Conservation (phyloP, 2,113 vertebrate genomes). For the Antigone vipio region DNA sequence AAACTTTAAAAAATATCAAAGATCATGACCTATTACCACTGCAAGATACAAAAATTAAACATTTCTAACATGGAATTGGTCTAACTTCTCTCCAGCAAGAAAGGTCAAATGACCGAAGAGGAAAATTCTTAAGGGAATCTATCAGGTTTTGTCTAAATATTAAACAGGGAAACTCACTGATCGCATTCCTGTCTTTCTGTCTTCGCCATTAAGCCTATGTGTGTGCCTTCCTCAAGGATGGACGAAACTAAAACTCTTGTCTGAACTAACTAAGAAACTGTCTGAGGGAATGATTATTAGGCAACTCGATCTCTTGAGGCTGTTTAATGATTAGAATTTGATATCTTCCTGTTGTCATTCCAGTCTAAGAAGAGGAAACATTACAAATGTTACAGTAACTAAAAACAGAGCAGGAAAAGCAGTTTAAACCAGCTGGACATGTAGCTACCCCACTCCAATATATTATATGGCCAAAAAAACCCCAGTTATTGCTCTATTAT, state of each 20-base stretch:
- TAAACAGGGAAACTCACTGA: background rate
- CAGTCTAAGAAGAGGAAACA: background rate
- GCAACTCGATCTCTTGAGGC: background rate
- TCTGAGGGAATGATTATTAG: background rate
- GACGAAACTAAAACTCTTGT: background rate
- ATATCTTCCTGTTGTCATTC: background rate
- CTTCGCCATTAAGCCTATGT: background rate
- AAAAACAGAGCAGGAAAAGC: background rate
- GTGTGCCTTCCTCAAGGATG: background rate
- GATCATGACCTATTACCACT: background rate
- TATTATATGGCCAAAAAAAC: rapidly evolving
- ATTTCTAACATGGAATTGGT: background rate
- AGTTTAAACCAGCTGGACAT: background rate
- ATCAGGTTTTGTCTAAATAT: background rate
- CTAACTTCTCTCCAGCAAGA: background rate
- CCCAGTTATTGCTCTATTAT: background rate
- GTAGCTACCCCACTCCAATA: background rate
- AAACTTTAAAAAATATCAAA: background rate
- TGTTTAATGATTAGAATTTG: conserved; percentile 35
- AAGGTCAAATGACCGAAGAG: background rate
- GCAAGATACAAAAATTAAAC: background rate
- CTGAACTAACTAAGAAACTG: background rate
- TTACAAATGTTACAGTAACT: background rate
- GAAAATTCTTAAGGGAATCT: background rate
- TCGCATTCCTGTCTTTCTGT: background rate